Percentiles rank a stretch among this genome's conserved stretches.
These are phyloP conservation scores for Pediacus dermestoides DNA, from an alignment of 2,888 invertebrate genomes.

Conservation along the genomic window DNA sequence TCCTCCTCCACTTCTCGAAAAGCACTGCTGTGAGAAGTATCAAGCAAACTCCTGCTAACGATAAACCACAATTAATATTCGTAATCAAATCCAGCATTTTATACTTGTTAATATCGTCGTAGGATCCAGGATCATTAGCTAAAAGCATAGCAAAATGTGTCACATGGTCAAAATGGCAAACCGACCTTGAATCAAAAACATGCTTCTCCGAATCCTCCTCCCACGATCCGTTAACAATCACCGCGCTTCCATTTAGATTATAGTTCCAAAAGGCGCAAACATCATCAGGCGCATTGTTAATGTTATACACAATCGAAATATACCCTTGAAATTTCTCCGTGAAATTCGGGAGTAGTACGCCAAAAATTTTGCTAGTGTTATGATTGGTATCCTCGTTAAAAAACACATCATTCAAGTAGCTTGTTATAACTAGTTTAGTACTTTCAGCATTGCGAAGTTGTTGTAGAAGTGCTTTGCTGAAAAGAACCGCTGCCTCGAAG, in stretches of 20 bases:
- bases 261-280: neutral
- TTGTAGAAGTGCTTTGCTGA: constrained; percentile 7
- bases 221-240: too few relatives aligned
- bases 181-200: too few relatives aligned
- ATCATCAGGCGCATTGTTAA: neutral
- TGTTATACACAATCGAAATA: too few relatives aligned
- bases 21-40: constrained; percentile 54
- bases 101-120: constrained; percentile 31
- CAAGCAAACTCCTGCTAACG: constrained; percentile 52
- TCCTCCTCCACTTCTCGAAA: constrained; percentile 59
- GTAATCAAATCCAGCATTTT: constrained; percentile 45
- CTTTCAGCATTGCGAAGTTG: neutral
- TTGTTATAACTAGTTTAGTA: constrained; percentile 9
- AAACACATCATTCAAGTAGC: constrained; percentile 6
- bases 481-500: constrained; percentile 8
- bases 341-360: constrained; percentile 8
- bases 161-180: constrained; percentile 56
- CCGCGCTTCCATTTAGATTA: neutral
- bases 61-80: constrained; percentile 53
- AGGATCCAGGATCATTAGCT: constrained; percentile 42
- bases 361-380: constrained; percentile 8
- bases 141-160: constrained; percentile 60
- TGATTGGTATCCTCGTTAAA: constrained; percentile 10
- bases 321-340: too few relatives aligned
- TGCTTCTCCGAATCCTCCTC: too few relatives aligned